Evolutionary conservation across 2,888 invertebrate genomes (phyloP).

Genomic region (Aspidapion aeneum): DNA sequence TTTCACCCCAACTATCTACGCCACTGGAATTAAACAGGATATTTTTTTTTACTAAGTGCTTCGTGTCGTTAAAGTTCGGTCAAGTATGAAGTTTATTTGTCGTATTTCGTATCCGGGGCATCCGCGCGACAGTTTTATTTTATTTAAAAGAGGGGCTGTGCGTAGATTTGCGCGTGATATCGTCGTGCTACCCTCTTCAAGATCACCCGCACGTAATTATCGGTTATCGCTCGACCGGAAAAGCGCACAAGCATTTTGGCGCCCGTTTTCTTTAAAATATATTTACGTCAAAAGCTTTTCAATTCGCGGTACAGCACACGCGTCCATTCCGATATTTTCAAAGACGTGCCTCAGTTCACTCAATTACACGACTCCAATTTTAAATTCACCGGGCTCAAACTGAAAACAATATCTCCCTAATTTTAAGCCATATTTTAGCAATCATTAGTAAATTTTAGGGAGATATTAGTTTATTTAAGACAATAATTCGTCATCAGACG

Average conservation of each 20-base stretch:
- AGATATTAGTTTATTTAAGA: too few relatives aligned
- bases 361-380: slow-evolving; percentile 28
- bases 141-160: background rate
- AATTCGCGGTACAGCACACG: slow-evolving; percentile 38
- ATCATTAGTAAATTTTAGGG: too few relatives aligned
- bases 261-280: slow-evolving; percentile 46
- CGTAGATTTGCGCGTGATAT: background rate
- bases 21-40: too few relatives aligned
- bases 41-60: slow-evolving; percentile 45
- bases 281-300: slow-evolving; percentile 48
- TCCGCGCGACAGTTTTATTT: slow-evolving; percentile 45
- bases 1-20: too few relatives aligned
- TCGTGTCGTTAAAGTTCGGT: slow-evolving; percentile 42
- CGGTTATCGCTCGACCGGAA: slow-evolving; percentile 46
- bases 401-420: slow-evolving; percentile 13
- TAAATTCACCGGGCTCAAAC: slow-evolving; percentile 2
- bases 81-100: slow-evolving; percentile 48
- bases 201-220: slow-evolving; percentile 51
- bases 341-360: slow-evolving; percentile 36
- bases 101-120: slow-evolving; percentile 43
- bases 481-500: too few relatives aligned
- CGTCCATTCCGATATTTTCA: slow-evolving; percentile 43
- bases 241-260: slow-evolving; percentile 47
- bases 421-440: slow-evolving; percentile 7
- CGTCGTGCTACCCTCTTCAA: slow-evolving; percentile 34